Conservation (phyloP, 2,888 invertebrate species). For the Sturmia bella region DNA sequence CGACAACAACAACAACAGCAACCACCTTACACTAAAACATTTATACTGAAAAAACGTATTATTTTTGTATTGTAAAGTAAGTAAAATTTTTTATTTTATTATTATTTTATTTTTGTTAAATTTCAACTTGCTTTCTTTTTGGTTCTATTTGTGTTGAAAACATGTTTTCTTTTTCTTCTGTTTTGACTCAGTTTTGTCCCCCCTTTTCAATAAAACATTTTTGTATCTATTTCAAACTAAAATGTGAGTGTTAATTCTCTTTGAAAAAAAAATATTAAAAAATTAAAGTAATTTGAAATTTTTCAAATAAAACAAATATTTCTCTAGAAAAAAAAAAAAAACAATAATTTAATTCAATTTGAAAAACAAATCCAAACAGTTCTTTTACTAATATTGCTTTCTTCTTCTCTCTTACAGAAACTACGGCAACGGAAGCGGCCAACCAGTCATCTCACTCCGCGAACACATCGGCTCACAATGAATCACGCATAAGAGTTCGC, state of each 20-base stretch:
- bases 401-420: constrained; percentile 58
- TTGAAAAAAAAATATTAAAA: not conserved
- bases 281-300: constrained; percentile 68
- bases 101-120: constrained; percentile 65
- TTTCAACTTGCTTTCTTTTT: constrained; percentile 65
- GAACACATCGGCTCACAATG: constrained; percentile 71
- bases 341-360: constrained; percentile 13
- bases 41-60: constrained; percentile 23
- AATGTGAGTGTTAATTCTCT: constrained; percentile 42
- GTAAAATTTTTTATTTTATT: constrained; percentile 54
- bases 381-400: constrained; percentile 46
- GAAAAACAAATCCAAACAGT: not conserved
- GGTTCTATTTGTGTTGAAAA: constrained; percentile 4
- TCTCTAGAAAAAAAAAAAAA: constrained; percentile 24
- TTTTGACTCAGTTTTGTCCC: constrained; percentile 1
- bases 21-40: constrained; percentile 45
- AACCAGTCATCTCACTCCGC: not conserved
- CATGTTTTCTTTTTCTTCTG: constrained; percentile 13
- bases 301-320: constrained; percentile 53
- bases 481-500: constrained; percentile 81
- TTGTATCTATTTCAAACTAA: not conserved
- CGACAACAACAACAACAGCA: constrained; percentile 43
- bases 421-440: constrained; percentile 15
- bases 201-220: not conserved
- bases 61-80: constrained; percentile 45